These are phyloP conservation scores for Grantiella picta DNA, from an alignment of 2,113 vertebrate species.

Conservation along the genomic window DNA sequence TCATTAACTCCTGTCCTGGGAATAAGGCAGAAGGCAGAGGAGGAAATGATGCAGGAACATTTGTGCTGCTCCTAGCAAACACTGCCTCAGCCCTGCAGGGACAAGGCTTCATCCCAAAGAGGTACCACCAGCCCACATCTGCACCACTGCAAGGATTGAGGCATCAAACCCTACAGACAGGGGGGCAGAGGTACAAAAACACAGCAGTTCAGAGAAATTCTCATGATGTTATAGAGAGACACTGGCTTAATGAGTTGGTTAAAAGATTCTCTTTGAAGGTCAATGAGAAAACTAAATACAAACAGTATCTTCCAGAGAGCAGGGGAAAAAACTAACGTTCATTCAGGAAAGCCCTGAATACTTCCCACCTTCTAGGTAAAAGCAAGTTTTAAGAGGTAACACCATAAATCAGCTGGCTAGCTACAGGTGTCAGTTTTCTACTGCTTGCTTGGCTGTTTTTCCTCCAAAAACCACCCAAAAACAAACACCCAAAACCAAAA, in stretches of 20 bases:
- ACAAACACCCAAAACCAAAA: background rate
- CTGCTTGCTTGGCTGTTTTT: background rate
- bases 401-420: background rate
- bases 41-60: background rate
- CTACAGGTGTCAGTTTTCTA: background rate
- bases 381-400: background rate
- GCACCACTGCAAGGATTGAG: background rate
- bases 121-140: background rate
- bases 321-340: rapidly evolving
- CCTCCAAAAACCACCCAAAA: no score
- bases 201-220: background rate
- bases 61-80: background rate
- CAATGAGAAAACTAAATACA: background rate
- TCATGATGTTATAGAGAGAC: background rate
- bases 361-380: background rate
- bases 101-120: background rate
- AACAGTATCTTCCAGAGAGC: background rate
- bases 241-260: background rate
- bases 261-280: background rate
- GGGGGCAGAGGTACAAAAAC: rapidly evolving
- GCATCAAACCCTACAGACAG: background rate
- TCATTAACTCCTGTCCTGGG: background rate
- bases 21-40: background rate
- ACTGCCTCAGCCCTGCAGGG: background rate
- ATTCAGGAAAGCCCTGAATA: background rate